These are phyloP conservation scores for Gymnocheta viridis DNA, from an alignment of 2,888 invertebrate species.

Conservation along the genomic window DNA sequence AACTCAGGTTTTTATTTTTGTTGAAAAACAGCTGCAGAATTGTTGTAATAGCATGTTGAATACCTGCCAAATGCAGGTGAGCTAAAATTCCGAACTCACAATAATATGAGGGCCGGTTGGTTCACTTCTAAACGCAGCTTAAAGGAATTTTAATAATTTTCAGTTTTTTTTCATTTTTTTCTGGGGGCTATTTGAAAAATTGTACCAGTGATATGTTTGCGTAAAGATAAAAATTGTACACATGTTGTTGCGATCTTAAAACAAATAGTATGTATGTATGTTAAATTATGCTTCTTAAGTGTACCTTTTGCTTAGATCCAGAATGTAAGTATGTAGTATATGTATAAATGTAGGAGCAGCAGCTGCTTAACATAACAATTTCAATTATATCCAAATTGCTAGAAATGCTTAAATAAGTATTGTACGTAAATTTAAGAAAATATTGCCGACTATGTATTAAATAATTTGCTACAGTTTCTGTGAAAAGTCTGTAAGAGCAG, in stretches of 20 bases:
- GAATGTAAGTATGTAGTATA: neutral
- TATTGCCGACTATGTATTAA: neutral
- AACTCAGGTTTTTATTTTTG: slow-evolving; percentile 5
- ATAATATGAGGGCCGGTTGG: slow-evolving; percentile 63
- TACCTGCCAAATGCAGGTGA: slow-evolving; percentile 65
- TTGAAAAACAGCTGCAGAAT: slow-evolving; percentile 62
- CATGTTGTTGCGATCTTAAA: slow-evolving; percentile 10
- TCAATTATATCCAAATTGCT: slow-evolving; percentile 55
- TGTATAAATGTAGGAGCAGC: slow-evolving; percentile 24
- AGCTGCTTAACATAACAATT: slow-evolving; percentile 52
- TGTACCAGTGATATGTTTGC: slow-evolving; percentile 30
- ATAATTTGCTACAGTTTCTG: slow-evolving; percentile 25
- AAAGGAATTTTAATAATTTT: slow-evolving; percentile 64
- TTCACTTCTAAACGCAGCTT: slow-evolving; percentile 41
- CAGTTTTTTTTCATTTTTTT: neutral
- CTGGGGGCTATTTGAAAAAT: slow-evolving; percentile 45
- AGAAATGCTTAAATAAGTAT: slow-evolving; percentile 23
- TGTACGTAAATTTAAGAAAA: slow-evolving; percentile 13
- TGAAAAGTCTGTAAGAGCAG: slow-evolving; percentile 28
- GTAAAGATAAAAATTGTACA: slow-evolving; percentile 20
- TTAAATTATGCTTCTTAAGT: slow-evolving; percentile 5
- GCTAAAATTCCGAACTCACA: slow-evolving; percentile 42
- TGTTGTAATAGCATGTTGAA: slow-evolving; percentile 23
- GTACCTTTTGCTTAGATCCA: neutral
- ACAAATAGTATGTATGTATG: neutral